Evolutionary conservation across 1,140 invertebrate species (phyloP), one percentile per base, ranked within the genome.

Genomic region (Leptinotarsa undecemlineata): DNA sequence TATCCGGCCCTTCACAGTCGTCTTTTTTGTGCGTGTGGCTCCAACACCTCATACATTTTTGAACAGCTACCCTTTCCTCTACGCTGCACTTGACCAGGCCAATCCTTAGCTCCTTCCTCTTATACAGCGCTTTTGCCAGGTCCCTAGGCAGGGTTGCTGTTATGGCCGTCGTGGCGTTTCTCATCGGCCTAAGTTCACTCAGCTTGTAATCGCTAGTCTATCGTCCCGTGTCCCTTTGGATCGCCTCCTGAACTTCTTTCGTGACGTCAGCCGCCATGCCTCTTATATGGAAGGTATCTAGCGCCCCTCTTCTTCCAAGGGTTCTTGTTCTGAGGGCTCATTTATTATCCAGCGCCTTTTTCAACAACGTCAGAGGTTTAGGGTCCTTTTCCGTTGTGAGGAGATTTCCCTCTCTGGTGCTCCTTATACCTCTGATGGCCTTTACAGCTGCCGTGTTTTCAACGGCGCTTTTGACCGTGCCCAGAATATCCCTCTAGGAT

Each of bases 11-110:
- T 21, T 66, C 23, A 60, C 77, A 80, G 11, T 68, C 33, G 13
- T 60, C 64, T 42, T 21, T 48, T 17, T 6, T 68, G 61, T 80
- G 79, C 5, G 64, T 71, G n/a, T 60, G 68, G 3, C 20, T 62
- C 75, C 79, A 80, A 63, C 78, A 78, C 57, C 64, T 78, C 17
- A 17, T 68, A n/a, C 78, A 79, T 60, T 67, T 78, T 19, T 33
- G 14, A 1, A 73, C 5, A 5, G 75, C 61, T 14, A 75, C 20
- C 26, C 75, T 80, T n/a, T 77, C 62, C 26, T 74, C 70, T 21
- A 76, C 42, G 42, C 4, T 19, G 47, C 78, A 79, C 14, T 15
- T 23, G 1, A 71, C 57, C 3, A 75, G 15, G 20, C 76, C 78
- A 21, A 79, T 73, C 21, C 73, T 62, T 4, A 78, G 33, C 17